Evolutionary conservation across 2,888 invertebrate species (phyloP).

Genomic region (Actias luna): DNA sequence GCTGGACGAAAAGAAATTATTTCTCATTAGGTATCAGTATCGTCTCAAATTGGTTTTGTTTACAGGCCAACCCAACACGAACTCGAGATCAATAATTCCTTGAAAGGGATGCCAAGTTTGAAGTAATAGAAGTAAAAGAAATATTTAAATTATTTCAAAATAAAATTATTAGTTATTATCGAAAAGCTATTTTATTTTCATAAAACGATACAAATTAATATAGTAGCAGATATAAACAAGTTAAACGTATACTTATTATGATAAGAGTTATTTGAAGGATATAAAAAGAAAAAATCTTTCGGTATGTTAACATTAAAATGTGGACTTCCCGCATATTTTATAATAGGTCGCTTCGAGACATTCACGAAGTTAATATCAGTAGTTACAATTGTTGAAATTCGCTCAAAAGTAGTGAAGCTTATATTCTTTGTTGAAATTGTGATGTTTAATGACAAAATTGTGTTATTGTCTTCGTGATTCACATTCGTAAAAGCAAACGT

Average conservation of each 20-base stretch:
- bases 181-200: conserved; percentile 70
- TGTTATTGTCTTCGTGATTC: conserved; percentile 44
- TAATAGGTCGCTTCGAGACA: conserved; percentile 48
- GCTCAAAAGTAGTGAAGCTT: conserved; percentile 46
- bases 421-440: conserved; percentile 41
- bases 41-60: conserved; percentile 62
- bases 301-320: conserved; percentile 85
- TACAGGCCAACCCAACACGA: conserved; percentile 61
- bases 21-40: too few relatives aligned
- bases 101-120: conserved; percentile 71
- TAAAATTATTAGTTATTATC: conserved; percentile 74
- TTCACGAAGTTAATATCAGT: conserved; percentile 64
- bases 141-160: conserved; percentile 78
- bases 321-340: conserved; percentile 81
- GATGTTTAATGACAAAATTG: conserved; percentile 49
- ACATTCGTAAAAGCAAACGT: conserved; percentile 52
- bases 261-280: conserved; percentile 57
- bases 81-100: conserved; percentile 59
- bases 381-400: conserved; percentile 53
- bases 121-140: conserved; percentile 75
- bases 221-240: conserved; percentile 29
- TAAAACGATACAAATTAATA: conserved; percentile 23
- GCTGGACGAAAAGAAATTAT: not conserved
- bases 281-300: conserved; percentile 88
- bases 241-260: conserved; percentile 28